Percentiles rank a stretch among this genome's conserved stretches.
Evolutionary conservation across 2,113 vertebrate species (phyloP).

Genomic region (Menura novaehollandiae): DNA sequence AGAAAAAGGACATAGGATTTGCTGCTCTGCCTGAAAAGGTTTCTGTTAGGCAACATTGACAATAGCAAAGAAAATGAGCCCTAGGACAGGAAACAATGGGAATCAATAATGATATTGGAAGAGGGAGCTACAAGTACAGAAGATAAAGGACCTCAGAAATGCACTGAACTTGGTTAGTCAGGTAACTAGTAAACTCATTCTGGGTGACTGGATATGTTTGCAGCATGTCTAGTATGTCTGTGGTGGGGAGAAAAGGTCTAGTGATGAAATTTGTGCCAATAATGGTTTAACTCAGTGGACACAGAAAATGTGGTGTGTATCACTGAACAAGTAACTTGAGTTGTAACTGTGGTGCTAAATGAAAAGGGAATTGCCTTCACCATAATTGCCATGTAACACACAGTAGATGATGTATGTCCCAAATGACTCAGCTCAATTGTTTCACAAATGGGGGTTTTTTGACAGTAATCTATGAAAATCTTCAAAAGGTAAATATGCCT

Average conservation of each 20-base stretch:
- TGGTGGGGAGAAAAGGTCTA: neutral
- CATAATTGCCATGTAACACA: neutral
- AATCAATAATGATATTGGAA: neutral
- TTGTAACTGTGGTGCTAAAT: neutral
- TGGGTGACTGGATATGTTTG: neutral
- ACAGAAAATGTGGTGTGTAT: neutral
- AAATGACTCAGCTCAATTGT: neutral
- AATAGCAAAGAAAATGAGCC: neutral
- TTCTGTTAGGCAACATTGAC: neutral
- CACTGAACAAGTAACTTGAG: neutral
- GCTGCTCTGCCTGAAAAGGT: neutral
- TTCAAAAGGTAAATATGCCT: neutral
- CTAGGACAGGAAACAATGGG: neutral
- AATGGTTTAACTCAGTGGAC: neutral
- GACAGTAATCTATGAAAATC: neutral
- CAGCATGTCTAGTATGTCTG: neutral
- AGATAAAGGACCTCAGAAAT: neutral
- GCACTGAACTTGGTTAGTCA: neutral
- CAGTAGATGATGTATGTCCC: neutral
- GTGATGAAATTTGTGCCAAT: neutral
- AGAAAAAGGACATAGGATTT: neutral
- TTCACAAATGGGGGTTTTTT: neutral
- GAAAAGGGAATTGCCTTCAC: neutral
- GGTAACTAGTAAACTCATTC: neutral
- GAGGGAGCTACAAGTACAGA: neutral